Conservation (phyloP, 64 coral and sea anemone species). For the Acropora yongei region DNA sequence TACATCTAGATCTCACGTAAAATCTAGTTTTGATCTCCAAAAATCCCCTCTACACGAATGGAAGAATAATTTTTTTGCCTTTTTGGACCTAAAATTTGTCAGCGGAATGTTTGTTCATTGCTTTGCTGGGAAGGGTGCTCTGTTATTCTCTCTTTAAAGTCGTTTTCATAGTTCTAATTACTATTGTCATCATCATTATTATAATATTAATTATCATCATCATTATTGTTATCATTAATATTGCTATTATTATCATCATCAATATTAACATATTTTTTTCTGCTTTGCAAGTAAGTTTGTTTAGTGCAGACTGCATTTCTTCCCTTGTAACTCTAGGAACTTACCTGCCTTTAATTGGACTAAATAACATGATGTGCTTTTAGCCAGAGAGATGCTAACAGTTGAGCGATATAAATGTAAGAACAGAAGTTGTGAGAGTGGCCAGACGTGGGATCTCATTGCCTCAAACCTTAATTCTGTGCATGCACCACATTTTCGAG, state of each 20-base stretch:
- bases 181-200: not conserved
- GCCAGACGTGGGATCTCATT: slow-evolving; percentile 56
- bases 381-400: slow-evolving; percentile 42
- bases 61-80: not conserved
- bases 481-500: slow-evolving; percentile 24
- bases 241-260: too few relatives aligned
- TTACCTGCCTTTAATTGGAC: slow-evolving; percentile 36
- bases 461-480: slow-evolving; percentile 43
- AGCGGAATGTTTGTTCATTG: not conserved
- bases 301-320: not conserved
- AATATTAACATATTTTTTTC: too few relatives aligned
- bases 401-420: slow-evolving; percentile 41
- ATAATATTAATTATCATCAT: too few relatives aligned
- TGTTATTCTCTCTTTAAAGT: not conserved
- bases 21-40: not conserved
- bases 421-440: slow-evolving; percentile 55
- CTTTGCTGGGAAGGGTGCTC: not conserved
- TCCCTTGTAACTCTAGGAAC: slow-evolving; percentile 2
- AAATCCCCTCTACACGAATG: too few relatives aligned
- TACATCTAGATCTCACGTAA: not conserved
- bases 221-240: too few relatives aligned
- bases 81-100: not conserved
- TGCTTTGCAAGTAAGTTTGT: too few relatives aligned
- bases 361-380: slow-evolving; percentile 46
- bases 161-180: not conserved